Evolutionary conservation across 2,797 vertebrate genomes (phyloP).

Genomic region (Columba guinea): DNA sequence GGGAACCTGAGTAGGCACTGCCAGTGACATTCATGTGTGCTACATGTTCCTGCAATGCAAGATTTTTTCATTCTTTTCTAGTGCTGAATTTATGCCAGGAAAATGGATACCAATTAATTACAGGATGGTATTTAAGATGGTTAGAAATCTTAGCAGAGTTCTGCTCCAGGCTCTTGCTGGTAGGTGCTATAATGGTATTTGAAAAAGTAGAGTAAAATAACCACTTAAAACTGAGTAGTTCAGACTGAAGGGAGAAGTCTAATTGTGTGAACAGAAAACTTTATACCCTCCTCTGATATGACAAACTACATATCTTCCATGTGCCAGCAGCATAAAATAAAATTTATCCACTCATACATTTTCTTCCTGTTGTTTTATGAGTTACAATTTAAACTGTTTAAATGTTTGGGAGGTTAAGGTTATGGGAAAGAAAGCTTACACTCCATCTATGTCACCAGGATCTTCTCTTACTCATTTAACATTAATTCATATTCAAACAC

Average conservation of each 20-base stretch:
- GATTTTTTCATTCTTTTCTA: not conserved
- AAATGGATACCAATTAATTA: not conserved
- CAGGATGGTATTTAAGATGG: not conserved
- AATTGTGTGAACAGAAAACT: not conserved
- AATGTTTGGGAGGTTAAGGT: not conserved
- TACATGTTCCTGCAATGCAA: not conserved
- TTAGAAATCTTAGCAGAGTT: not conserved
- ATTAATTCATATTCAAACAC: not conserved
- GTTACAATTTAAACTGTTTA: not conserved
- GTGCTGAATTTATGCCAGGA: not conserved
- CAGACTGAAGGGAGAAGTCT: not conserved
- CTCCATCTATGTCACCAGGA: not conserved
- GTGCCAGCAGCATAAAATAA: not conserved
- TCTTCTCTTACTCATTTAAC: not conserved
- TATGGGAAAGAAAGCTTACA: not conserved
- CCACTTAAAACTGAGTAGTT: not conserved
- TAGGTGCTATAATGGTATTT: not conserved
- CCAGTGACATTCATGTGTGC: not conserved
- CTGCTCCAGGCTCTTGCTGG: not conserved
- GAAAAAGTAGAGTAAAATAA: not conserved
- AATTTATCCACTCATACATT: not conserved
- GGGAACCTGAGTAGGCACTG: not conserved
- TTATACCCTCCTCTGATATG: not conserved
- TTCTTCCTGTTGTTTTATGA: not conserved
- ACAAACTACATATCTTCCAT: not conserved